A percentile compares a stretch with the other conserved stretches of the same genome.
phyloP scores from a whole-genome alignment of 2,888 invertebrate genomes.

The Brachyptera putata region DNA sequence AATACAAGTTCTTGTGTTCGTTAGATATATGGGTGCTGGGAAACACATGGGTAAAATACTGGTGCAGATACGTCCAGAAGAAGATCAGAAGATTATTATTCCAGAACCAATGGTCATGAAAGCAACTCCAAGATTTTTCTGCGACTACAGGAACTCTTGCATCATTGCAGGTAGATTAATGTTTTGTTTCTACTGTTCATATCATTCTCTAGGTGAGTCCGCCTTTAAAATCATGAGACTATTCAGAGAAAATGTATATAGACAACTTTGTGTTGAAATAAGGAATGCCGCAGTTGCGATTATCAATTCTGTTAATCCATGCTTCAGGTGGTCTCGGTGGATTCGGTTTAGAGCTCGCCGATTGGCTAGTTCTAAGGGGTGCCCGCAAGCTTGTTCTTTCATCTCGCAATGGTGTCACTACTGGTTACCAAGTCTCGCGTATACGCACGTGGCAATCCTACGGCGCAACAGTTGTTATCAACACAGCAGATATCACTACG shows the following conservation, averaged over 20 bases:
- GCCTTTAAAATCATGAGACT: too few relatives aligned
- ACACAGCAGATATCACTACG: conserved; percentile 67
- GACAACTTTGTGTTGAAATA: too few relatives aligned
- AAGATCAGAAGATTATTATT: conserved; percentile 38
- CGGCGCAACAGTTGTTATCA: conserved; percentile 61
- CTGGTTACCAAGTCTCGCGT: conserved; percentile 54
- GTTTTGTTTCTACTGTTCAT: too few relatives aligned
- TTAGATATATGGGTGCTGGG: conserved; percentile 52
- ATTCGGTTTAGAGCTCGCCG: conserved; percentile 82
- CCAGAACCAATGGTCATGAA: conserved; percentile 37
- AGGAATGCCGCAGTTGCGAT: too few relatives aligned
- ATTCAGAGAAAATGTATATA: too few relatives aligned
- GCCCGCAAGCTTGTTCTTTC: conserved; percentile 53
- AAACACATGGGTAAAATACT: conserved; percentile 71
- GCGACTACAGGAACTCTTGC: conserved; percentile 49
- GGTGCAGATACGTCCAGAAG: too few relatives aligned
- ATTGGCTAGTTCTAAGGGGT: conserved; percentile 81
- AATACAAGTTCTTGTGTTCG: too few relatives aligned
- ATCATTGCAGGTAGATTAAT: conserved; percentile 58
- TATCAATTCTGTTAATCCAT: too few relatives aligned
- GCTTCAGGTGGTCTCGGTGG: conserved; percentile 86
- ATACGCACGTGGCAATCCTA: conserved; percentile 62
- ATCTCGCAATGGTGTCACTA: conserved; percentile 52
- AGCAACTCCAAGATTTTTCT: conserved; percentile 51
- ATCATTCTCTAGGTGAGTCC: too few relatives aligned